Base-by-base conservation (phyloP, 2,113 vertebrate genomes). In the Apodemus sylvaticus region DNA sequence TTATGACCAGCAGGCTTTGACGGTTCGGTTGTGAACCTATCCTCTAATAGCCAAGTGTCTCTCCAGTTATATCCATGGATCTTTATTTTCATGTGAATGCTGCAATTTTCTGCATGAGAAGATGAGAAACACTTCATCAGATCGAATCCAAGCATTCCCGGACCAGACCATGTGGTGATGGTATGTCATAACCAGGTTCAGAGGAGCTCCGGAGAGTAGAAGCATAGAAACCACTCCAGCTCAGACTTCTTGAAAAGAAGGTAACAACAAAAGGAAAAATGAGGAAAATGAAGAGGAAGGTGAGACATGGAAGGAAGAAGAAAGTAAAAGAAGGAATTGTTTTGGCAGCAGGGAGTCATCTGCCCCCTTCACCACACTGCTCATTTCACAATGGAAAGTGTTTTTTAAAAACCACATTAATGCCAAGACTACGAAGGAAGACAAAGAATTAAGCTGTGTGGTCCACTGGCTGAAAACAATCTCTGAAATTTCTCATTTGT, bases 71-170 rank as follows among this genome's bases (percentile, higher is more conserved):
- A 77, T 16, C 94, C 90, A 62, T 66, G 5, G 31, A 93, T 60
- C 91, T 94, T 79, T 19, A 64, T 96, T 97, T 90, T 97, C 76
- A 64, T 92, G 51, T 26, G 60, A 82, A 64, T 14, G 36, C 66
- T 64, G 82, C 16, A 45, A 53, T 86, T 95, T 94, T 95, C 70
- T 92, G 36, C 90, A 70, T 42, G 5, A 71, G 62, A 48, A 76
- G 66, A 81, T 36, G 42, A 90, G 77, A 53, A 81, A 85, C 89
- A 74, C 22, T 85, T 60, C 89, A 96, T 94, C 89, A 90, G 89
- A 22, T 77, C 19, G 53, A 68, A 74, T 78, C 55, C 87, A 78
- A 91, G 89, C 73, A 77, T 60, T 60, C 53, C 42, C 34, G 90
- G 51, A 76, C 39, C 68, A 45, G 73, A 77, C 10, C 22, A 16